Base-by-base conservation (phyloP, 1,140 invertebrate species). In the Hydropsyche tenuis region DNA sequence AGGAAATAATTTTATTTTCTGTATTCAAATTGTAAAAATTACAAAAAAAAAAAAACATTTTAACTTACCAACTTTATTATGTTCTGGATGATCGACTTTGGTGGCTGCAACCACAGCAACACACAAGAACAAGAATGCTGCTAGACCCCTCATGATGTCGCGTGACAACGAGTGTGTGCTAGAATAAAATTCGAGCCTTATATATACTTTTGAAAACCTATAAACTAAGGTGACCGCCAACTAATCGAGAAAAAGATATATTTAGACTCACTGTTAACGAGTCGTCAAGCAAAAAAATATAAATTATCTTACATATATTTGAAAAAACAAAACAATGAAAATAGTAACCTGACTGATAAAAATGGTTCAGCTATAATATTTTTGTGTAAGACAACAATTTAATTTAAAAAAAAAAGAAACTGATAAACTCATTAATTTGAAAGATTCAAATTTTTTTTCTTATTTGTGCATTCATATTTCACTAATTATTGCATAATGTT, bases 41-140 rank as follows among this genome's bases (percentile, higher is more conserved):
- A 18, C n/a, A 65, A 20, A 65, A 65, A 30, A 37, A 22, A 65
- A 37, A 30, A 22, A 6, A 2, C 6, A 37, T 4, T 65, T 56
- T 16, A 2, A 51, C 71, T 73, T 43, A 75, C 73, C 76, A 45
- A 25, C 16, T 64, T 71, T 75, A 7, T 74, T 22, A 25, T 73
- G 51, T 2, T 73, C 14, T n/a, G 18, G 73, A 11, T 72, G 7
- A 2, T 72, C 70, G 7, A 70, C 11, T 37, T 37, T 3, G 20
- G 63, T 51, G 73, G 73, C 73, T 66, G 76, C 64, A 51, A 71
- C 76, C 73, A 77, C 45, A 22, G 70, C 76, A 20, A 75, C 6
- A 65, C 23, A 60, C 51, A 77, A 75, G 73, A 77, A 77, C 53
- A 77, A 51, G 75, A 77, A 77, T 23, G 65, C 71, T 43, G 48